Percentiles rank a stretch among this genome's conserved stretches.
These are phyloP conservation scores for Drosophila tani DNA, from an alignment of 1,140 invertebrate genomes.

Conservation along the genomic window DNA sequence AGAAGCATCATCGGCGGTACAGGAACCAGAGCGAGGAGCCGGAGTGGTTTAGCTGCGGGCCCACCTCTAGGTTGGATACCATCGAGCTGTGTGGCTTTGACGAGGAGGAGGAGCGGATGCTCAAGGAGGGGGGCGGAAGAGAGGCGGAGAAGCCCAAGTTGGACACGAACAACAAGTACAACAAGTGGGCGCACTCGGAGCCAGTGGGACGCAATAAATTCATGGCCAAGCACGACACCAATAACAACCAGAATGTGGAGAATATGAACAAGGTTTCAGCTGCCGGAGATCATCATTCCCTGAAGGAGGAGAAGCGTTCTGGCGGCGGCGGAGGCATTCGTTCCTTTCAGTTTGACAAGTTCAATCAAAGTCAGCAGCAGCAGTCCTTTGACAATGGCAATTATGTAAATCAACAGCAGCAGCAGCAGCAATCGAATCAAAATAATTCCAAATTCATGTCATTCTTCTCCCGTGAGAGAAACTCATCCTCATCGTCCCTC, in stretches of 20 bases:
- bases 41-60: conserved; percentile 82
- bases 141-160: conserved; percentile 57
- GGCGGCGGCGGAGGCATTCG: conserved; percentile 17
- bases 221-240: conserved; percentile 57
- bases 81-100: conserved; percentile 81
- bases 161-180: conserved; percentile 62
- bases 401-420: conserved; percentile 36
- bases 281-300: conserved; percentile 6
- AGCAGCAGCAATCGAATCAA: conserved; percentile 20
- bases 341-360: conserved; percentile 47
- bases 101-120: conserved; percentile 69
- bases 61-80: conserved; percentile 77
- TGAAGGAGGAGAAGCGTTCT: conserved; percentile 56
- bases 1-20: conserved; percentile 68
- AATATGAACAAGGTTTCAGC: conserved; percentile 59
- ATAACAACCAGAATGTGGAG: conserved; percentile 60
- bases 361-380: conserved; percentile 35
- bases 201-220: conserved; percentile 46
- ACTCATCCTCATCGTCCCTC: conserved; percentile 68
- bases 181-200: conserved; percentile 63
- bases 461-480: conserved; percentile 70
- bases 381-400: conserved; percentile 13
- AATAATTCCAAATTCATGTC: conserved; percentile 79
- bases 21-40: conserved; percentile 77
- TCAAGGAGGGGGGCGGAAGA: conserved; percentile 35